Evolutionary conservation across 2,797 vertebrate species (phyloP).

Genomic region (Crocidura indochinensis): DNA sequence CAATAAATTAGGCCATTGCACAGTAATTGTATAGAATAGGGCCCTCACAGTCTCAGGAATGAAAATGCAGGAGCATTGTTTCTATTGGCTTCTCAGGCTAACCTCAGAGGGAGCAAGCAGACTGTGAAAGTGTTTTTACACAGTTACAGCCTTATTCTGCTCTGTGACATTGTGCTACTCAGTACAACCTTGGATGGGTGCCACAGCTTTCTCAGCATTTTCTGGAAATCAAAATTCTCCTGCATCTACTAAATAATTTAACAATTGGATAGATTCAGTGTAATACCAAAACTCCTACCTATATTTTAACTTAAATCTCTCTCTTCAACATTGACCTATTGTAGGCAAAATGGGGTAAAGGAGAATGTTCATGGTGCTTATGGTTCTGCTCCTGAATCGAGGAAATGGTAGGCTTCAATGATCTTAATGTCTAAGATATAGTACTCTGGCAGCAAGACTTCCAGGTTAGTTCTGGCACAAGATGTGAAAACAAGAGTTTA

Average conservation of each 20-base stretch:
- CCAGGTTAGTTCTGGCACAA: background rate
- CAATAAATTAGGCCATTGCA: background rate
- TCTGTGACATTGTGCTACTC: background rate
- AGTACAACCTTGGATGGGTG: background rate
- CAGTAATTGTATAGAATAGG: background rate
- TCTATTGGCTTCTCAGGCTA: background rate
- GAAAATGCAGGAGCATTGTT: background rate
- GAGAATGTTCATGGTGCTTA: background rate
- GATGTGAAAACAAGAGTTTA: background rate
- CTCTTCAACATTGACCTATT: background rate
- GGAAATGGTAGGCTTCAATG: background rate
- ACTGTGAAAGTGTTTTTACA: background rate
- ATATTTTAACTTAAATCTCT: conserved; percentile 31
- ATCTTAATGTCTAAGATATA: background rate
- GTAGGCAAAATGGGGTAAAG: background rate
- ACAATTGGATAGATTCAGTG: background rate
- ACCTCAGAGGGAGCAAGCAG: background rate
- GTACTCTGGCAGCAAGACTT: background rate
- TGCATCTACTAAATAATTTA: conserved; percentile 55
- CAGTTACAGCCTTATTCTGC: background rate
- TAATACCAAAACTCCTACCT: background rate
- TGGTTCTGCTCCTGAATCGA: background rate
- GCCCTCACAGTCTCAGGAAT: no score
- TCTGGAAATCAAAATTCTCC: conserved; percentile 23
- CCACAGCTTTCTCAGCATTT: conserved; percentile 29